Conservation (phyloP, 2,888 invertebrate genomes). For the Empis livida region DNA sequence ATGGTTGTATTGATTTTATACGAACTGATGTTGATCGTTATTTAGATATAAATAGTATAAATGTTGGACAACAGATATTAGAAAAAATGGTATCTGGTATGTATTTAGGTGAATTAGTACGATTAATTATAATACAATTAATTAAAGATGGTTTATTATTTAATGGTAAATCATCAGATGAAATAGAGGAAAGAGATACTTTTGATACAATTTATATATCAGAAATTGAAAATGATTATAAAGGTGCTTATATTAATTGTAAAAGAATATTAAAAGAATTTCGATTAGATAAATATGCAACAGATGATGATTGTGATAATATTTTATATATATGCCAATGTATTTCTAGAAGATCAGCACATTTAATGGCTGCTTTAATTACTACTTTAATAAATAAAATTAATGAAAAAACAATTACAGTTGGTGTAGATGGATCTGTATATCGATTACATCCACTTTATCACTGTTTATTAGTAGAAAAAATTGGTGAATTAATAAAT, state of each 20-base stretch:
- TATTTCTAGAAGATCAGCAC: slow-evolving; percentile 81
- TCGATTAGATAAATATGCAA: slow-evolving; percentile 51
- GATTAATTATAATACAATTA: slow-evolving; percentile 69
- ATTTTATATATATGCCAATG: slow-evolving; percentile 83
- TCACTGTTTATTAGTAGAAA: too few relatives aligned
- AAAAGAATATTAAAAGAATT: slow-evolving; percentile 71
- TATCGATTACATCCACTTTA: slow-evolving; percentile 77
- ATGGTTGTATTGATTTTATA: slow-evolving; percentile 72
- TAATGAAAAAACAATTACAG: slow-evolving; percentile 70
- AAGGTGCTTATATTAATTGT: slow-evolving; percentile 66
- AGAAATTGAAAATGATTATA: slow-evolving; percentile 81
- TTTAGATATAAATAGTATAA: slow-evolving; percentile 72
- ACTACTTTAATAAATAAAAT: slow-evolving; percentile 83
- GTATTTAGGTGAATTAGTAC: slow-evolving; percentile 93
- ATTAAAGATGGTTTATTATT: slow-evolving; percentile 65
- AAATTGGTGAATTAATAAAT: too few relatives aligned
- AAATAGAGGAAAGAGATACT: slow-evolving; percentile 56
- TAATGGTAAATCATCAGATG: slow-evolving; percentile 60
- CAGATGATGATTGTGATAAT: slow-evolving; percentile 79
- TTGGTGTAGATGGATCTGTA: slow-evolving; percentile 93
- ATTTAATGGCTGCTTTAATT: slow-evolving; percentile 77
- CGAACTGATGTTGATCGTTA: slow-evolving; percentile 70
- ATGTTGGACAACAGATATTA: slow-evolving; percentile 66
- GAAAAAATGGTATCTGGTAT: slow-evolving; percentile 99
- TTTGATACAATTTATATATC: slow-evolving; percentile 96